Conservation (phyloP, 1,140 invertebrate species). For the Sesamia nonagrioides region DNA sequence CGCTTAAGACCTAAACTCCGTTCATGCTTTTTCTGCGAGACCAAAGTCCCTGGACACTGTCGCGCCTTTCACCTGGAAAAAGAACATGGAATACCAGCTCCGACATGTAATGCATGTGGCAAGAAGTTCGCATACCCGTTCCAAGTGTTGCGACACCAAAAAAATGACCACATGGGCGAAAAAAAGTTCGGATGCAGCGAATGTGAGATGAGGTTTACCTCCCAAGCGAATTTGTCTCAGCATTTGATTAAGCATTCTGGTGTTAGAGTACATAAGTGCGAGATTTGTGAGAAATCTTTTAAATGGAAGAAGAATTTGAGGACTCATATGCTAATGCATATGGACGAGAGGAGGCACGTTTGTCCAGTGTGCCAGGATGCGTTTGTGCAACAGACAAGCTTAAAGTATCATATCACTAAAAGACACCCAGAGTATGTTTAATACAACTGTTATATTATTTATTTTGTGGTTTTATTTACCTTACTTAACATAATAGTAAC, state of each 20-base stretch:
- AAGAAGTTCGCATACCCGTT: slow-evolving; percentile 39
- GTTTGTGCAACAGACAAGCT: slow-evolving; percentile 27
- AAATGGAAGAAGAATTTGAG: slow-evolving; percentile 7
- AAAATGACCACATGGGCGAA: slow-evolving; percentile 91
- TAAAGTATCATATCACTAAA: slow-evolving; percentile 36
- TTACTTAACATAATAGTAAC: no score
- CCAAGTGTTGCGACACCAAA: slow-evolving; percentile 88
- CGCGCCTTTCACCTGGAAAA: slow-evolving; percentile 53
- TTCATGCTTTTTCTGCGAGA: slow-evolving; percentile 49
- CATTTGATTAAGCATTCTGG: slow-evolving; percentile 58
- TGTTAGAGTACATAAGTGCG: slow-evolving; percentile 50
- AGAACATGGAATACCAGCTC: slow-evolving; percentile 51
- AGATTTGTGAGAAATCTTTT: slow-evolving; percentile 35
- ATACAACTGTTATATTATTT: neutral
- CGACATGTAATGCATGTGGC: slow-evolving; percentile 55
- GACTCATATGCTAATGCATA: slow-evolving; percentile 5
- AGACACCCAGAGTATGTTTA: slow-evolving; percentile 21
- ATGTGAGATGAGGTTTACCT: slow-evolving; percentile 79
- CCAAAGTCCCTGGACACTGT: slow-evolving; percentile 46
- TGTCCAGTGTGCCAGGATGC: neutral
- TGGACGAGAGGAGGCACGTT: neutral
- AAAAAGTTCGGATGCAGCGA: slow-evolving; percentile 92
- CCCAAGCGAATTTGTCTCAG: slow-evolving; percentile 48
- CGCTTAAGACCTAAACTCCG: slow-evolving; percentile 3
- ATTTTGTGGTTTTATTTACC: slow-evolving; percentile 26